Percentiles rank a stretch among this genome's conserved stretches.
phyloP scores from a whole-genome alignment of 2,797 vertebrate genomes.

The Pterois miles region DNA sequence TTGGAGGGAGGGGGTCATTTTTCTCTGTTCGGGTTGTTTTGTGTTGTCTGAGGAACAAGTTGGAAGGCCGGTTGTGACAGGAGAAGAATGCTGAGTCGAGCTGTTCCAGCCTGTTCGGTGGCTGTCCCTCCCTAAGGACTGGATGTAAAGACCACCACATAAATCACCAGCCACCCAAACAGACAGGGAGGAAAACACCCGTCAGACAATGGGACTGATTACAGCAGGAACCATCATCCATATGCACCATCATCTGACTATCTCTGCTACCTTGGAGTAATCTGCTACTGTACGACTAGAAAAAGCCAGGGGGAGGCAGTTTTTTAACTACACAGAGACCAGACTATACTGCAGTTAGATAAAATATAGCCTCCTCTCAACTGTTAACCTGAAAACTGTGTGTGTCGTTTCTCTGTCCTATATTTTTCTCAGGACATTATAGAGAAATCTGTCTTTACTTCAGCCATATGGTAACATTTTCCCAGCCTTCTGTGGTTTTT shows the following conservation, averaged over 20 bases:
- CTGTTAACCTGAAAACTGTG: conserved; percentile 52
- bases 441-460: conserved; percentile 72
- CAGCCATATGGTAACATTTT: conserved; percentile 83
- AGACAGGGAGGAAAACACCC: conserved; percentile 56
- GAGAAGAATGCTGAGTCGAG: conserved; percentile 60
- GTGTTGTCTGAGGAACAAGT: conserved; percentile 58
- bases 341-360: conserved; percentile 8
- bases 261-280: conserved; percentile 42
- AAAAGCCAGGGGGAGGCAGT: conserved; percentile 14
- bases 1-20: conserved; percentile 19
- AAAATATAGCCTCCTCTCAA: conserved; percentile 41
- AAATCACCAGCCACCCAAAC: conserved; percentile 73
- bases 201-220: conserved; percentile 71
- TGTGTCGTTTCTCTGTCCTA: conserved; percentile 38
- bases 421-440: conserved; percentile 57
- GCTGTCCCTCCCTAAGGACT: conserved; percentile 55
- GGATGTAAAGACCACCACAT: conserved; percentile 64
- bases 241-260: conserved; percentile 39
- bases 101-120: conserved; percentile 57
- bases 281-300: conserved; percentile 14
- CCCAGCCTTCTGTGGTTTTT: conserved; percentile 72
- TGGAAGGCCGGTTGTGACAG: conserved; percentile 56
- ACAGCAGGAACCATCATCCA: conserved; percentile 55
- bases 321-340: conserved; percentile 6
- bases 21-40: conserved; percentile 50